Evolutionary conservation across 1,140 invertebrate species (phyloP), one percentile per base, ranked within the genome.

Genomic region (Pollicipes pollicipes): DNA sequence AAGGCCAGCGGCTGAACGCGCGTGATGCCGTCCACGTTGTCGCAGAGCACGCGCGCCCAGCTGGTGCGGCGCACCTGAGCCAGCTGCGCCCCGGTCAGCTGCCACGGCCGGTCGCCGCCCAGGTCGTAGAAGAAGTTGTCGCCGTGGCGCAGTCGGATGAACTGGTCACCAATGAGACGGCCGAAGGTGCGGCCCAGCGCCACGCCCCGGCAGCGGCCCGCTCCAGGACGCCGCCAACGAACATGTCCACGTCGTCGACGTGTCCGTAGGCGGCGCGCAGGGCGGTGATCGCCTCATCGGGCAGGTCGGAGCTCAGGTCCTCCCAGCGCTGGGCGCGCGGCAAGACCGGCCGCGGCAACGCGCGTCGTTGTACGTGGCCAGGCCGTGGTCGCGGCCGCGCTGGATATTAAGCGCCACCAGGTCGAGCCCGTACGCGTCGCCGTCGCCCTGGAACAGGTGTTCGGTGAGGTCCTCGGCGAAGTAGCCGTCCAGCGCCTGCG

Each of bases 111-210:
- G 8, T 27, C 63, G 63, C 63, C 63, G 8, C 32, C 32, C 32
- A 73, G 37, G 67, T 75, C 75, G 37, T 75, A 75, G 72, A 75
- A 75, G 74, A 75, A 75, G 1, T 74, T n/a, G 64, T 75, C 75
- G 21, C 87, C 90, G 30, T 81, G 81, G 78, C 87, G 88, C 35
- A 35, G 35, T 71, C 82, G 74, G 0, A 84, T 80, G 77, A 96
- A 92, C 79, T 96, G 93, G 76, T 90, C 89, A 6, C 84, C 87
- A n/a, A 97, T 84, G 31, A 95, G 85, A 76, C 90, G 95, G 24
- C 84, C 85, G 76, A 93, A 91, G 0, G 90, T 94, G 0, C 90
- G 90, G 17, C 93, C 93, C 2, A 93, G 78, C 28, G 90, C 75
- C 1, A 86, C 87, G 8, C 85, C 85, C 87, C 1, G 85, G 83